Evolutionary conservation across 2,797 vertebrate species (phyloP).

Genomic region (Myoxocephalus aenaeus): DNA sequence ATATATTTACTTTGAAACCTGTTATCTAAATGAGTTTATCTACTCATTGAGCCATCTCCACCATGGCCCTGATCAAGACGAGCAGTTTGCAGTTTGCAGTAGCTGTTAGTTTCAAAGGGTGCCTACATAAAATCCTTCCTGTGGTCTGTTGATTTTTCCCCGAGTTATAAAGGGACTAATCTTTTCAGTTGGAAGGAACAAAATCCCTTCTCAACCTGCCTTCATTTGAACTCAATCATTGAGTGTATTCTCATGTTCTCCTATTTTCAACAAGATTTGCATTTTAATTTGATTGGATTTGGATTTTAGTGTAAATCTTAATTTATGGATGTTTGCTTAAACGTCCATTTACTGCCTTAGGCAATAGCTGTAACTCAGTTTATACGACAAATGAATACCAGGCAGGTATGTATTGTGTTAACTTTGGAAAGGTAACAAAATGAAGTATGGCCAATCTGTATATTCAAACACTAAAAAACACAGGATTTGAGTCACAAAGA

Average conservation of each 20-base stretch:
- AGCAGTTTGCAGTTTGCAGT: slow-evolving; percentile 87
- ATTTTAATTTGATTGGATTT: not conserved
- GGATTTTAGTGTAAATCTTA: not conserved
- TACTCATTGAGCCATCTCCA: not conserved
- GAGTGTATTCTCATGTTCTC: not conserved
- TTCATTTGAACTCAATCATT: not conserved
- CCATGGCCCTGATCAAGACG: slow-evolving; percentile 90
- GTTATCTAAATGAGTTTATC: not conserved
- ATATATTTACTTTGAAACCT: not conserved
- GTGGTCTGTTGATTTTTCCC: slow-evolving; percentile 88
- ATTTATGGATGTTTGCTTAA: not conserved
- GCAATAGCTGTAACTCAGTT: not conserved
- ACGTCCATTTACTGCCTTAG: not conserved
- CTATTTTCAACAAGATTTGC: not conserved
- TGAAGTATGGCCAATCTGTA: not conserved
- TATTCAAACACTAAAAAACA: not conserved
- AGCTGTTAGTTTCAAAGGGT: slow-evolving; percentile 91
- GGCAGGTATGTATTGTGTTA: not conserved
- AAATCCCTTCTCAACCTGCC: not conserved
- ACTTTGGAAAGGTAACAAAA: not conserved
- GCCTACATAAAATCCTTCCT: slow-evolving; percentile 90
- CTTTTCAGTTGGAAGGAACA: slow-evolving; percentile 89
- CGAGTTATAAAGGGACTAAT: slow-evolving; percentile 70
- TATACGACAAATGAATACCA: not conserved
- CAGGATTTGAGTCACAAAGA: not conserved